Conservation (phyloP, 2,113 vertebrate species). For the Rhinoptilus africanus region DNA sequence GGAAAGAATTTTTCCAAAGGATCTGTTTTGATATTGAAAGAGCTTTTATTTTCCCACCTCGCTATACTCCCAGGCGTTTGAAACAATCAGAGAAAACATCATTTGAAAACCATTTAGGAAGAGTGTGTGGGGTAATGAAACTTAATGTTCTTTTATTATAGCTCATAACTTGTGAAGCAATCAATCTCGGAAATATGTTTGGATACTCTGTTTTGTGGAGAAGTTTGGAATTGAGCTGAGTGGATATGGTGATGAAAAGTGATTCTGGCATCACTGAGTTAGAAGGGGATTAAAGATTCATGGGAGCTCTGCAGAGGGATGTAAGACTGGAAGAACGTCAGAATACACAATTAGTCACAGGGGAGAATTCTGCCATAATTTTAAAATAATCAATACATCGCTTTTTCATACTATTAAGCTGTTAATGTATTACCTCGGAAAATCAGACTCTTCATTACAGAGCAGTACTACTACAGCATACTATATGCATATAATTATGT, state of each 20-base stretch:
- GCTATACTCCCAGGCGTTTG: not conserved
- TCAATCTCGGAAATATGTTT: not conserved
- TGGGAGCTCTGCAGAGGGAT: constrained; percentile 14
- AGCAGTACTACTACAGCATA: not conserved
- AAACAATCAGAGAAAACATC: not conserved
- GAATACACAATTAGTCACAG: constrained; percentile 65
- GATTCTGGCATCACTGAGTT: constrained; percentile 53
- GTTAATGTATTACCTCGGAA: constrained; percentile 48
- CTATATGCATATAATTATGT: not conserved
- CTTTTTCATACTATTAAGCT: constrained; percentile 47
- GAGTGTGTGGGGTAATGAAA: not conserved
- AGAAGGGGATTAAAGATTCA: constrained; percentile 77
- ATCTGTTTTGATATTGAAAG: not conserved
- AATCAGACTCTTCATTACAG: constrained; percentile 31
- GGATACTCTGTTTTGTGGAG: not conserved
- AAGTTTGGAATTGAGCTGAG: constrained; percentile 47
- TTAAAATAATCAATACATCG: constrained; percentile 58
- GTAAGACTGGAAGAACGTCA: constrained; percentile 13
- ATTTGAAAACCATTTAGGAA: not conserved
- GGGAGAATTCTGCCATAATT: constrained; percentile 44
- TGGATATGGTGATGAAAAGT: constrained; percentile 54
- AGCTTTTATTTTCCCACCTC: not conserved
- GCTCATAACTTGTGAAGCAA: not conserved
- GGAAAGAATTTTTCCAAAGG: not conserved
- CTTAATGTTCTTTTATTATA: not conserved